Conservation (phyloP, 1,140 invertebrate genomes). For the Hyposmocoma kahamanoa region DNA sequence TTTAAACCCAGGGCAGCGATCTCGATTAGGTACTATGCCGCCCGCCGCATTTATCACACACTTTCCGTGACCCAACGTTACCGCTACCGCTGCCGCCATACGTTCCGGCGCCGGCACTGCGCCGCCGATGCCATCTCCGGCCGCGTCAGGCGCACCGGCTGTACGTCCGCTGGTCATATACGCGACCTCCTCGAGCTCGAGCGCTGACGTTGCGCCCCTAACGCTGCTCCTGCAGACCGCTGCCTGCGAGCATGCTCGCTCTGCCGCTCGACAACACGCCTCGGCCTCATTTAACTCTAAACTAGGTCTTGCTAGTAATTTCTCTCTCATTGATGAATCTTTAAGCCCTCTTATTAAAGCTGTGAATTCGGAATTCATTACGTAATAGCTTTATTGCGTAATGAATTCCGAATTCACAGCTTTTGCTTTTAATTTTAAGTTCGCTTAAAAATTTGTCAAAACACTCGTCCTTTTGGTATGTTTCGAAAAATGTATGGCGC, state of each 20-base stretch:
- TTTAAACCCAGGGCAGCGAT: neutral
- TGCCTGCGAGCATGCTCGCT: neutral
- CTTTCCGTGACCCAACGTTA: neutral
- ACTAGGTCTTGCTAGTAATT: neutral
- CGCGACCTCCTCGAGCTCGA: neutral
- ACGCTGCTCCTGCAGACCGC: neutral
- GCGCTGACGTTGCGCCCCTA: neutral
- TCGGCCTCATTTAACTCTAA: neutral
- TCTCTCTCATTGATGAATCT: neutral
- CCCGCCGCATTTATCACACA: neutral
- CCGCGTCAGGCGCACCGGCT: neutral
- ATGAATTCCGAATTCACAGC: slow-evolving; percentile 1
- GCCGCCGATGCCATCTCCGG: neutral
- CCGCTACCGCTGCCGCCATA: no score
- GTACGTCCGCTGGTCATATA: neutral
- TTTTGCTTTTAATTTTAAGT: neutral
- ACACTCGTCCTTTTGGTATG: neutral
- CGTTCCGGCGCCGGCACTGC: no score
- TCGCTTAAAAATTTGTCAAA: slow-evolving; percentile 1
- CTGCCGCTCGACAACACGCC: neutral
- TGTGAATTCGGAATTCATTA: no score
- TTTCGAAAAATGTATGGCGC: slow-evolving; percentile 10
- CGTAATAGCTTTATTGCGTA: neutral
- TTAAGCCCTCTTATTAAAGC: neutral
- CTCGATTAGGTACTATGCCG: neutral